phyloP scores from a whole-genome alignment of 2,888 invertebrate species.

The Tenthredo amoena region DNA sequence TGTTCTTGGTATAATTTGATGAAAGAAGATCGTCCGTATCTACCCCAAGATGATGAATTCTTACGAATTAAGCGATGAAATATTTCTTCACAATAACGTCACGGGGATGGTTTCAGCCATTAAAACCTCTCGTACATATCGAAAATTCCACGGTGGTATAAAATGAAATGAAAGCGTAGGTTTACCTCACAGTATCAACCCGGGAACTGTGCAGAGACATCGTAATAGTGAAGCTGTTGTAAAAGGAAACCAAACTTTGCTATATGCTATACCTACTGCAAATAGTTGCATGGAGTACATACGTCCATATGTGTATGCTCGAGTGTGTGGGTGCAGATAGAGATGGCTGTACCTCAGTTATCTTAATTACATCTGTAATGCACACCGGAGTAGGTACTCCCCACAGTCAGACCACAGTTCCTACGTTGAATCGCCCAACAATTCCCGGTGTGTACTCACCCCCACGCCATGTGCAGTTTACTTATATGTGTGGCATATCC shows the following conservation, averaged over 20 bases:
- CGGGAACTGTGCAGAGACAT: not conserved
- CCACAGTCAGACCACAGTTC: slow-evolving; percentile 38
- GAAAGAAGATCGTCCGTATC: not conserved
- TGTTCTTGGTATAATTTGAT: not conserved
- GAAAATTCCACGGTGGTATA: not conserved
- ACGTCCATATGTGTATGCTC: not conserved
- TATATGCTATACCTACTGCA: not conserved
- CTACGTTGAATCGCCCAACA: not conserved
- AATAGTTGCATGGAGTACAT: not conserved
- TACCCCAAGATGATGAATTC: not conserved
- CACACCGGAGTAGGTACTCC: slow-evolving; percentile 67
- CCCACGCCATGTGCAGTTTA: not conserved
- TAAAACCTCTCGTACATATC: not conserved
- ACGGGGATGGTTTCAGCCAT: not conserved
- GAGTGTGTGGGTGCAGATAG: slow-evolving; percentile 66
- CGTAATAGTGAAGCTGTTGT: not conserved
- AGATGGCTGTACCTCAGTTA: slow-evolving; percentile 76
- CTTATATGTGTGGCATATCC: not conserved
- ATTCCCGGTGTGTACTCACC: slow-evolving; percentile 7
- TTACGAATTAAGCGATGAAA: not conserved
- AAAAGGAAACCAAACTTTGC: slow-evolving; percentile 10
- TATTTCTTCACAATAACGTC: not conserved
- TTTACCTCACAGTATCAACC: not conserved
- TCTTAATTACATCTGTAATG: slow-evolving; percentile 78
- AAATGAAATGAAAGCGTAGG: not conserved